Percentiles rank a stretch among this genome's conserved stretches.
phyloP scores from a whole-genome alignment of 2,888 invertebrate species.

The Orchesellides sinensis region DNA sequence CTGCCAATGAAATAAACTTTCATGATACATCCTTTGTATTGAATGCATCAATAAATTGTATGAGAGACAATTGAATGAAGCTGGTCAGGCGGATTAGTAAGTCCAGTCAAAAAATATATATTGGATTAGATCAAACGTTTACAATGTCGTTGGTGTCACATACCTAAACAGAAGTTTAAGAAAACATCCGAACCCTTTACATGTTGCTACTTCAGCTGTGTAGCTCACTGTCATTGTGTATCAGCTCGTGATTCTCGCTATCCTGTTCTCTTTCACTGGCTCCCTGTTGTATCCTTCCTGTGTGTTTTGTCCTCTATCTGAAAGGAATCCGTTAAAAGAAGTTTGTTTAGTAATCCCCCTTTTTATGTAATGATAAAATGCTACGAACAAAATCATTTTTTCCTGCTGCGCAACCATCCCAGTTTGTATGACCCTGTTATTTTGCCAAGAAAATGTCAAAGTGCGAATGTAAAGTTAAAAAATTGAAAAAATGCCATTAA shows the following conservation, averaged over 20 bases:
- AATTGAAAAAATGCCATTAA: no score
- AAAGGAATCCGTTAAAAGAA: background rate
- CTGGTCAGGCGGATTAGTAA: constrained; percentile 33
- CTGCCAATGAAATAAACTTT: no score
- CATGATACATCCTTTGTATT: no score
- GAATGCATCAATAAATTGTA: no score
- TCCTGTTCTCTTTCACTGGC: background rate
- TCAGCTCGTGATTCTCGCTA: background rate
- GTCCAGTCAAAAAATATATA: constrained; percentile 30
- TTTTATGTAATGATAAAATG: no score
- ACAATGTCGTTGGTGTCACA: constrained; percentile 43
- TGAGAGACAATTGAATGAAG: constrained; percentile 24
- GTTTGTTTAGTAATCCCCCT: background rate
- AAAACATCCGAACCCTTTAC: constrained; percentile 75
- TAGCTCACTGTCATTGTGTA: constrained; percentile 72
- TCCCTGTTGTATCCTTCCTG: no score
- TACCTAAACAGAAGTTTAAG: constrained; percentile 75
- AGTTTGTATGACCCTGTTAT: no score
- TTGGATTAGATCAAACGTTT: constrained; percentile 47
- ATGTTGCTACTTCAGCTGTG: constrained; percentile 74
- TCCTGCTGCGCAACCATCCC: no score
- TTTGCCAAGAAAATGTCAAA: no score
- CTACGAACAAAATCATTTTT: no score
- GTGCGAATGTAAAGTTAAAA: no score
- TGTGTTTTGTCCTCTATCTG: background rate